Conservation (phyloP, 2,888 invertebrate genomes). For the Criorhina ranunculi region DNA sequence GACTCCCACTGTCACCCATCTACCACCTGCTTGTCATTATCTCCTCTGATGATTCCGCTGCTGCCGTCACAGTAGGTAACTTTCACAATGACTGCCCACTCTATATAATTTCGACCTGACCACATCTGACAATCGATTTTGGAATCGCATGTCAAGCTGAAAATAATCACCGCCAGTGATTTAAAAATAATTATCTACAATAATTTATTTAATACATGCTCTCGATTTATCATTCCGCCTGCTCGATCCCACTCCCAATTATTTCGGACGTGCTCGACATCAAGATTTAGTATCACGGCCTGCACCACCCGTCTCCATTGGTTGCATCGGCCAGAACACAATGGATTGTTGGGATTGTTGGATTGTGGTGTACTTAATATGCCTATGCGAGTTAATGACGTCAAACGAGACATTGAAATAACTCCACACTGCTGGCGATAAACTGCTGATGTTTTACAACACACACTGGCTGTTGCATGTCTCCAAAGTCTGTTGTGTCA, state of each 20-base stretch:
- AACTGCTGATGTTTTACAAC: slow-evolving; percentile 18
- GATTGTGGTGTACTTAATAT: slow-evolving; percentile 44
- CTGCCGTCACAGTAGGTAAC: not conserved
- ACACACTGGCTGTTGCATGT: not conserved
- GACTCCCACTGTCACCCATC: not conserved
- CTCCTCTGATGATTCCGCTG: not conserved
- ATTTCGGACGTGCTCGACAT: slow-evolving; percentile 43
- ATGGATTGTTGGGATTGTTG: too few species aligned
- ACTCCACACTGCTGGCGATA: slow-evolving; percentile 43
- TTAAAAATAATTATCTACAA: slow-evolving; percentile 59
- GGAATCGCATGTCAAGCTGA: slow-evolving; percentile 7
- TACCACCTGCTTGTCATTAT: not conserved
- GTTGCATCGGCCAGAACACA: slow-evolving; percentile 20
- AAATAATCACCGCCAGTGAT: slow-evolving; percentile 34
- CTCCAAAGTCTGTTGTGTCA: slow-evolving; percentile 15
- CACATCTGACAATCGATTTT: slow-evolving; percentile 7
- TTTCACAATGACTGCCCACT: not conserved
- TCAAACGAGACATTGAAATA: slow-evolving; percentile 76
- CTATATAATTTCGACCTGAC: not conserved
- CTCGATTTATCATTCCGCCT: slow-evolving; percentile 45
- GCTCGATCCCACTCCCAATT: slow-evolving; percentile 10
- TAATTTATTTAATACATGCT: slow-evolving; percentile 50
- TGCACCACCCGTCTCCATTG: not conserved
- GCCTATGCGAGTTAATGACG: slow-evolving; percentile 67
- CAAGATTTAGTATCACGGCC: slow-evolving; percentile 29